Conservation (phyloP, 2,113 vertebrate genomes). For the Apodemus speciosus region DNA sequence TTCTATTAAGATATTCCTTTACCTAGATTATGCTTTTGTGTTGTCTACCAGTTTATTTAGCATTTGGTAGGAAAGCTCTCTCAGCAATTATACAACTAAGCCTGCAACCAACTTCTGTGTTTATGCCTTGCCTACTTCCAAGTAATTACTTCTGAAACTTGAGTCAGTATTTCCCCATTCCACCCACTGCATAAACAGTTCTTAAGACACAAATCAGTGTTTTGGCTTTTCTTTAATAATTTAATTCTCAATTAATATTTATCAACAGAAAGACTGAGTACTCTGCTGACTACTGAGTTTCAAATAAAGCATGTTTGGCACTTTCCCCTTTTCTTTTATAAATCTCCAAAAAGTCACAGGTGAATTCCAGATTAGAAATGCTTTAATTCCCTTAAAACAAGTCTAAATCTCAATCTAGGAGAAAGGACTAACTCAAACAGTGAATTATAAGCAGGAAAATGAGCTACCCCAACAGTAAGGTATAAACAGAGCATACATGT, state of each 20-base stretch:
- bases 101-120: not conserved
- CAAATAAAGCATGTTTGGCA: not conserved
- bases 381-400: not conserved
- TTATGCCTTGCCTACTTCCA: not conserved
- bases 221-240: constrained; percentile 27
- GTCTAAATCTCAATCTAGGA: not conserved
- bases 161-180: not conserved
- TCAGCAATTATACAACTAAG: not conserved
- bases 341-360: not conserved
- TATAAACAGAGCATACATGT: not conserved
- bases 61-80: not conserved
- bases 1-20: constrained; percentile 4
- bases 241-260: constrained; percentile 53
- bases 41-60: constrained; percentile 9
- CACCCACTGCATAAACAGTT: not conserved
- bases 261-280: not conserved
- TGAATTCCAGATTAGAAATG: not conserved
- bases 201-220: not conserved
- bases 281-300: not conserved
- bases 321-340: constrained; percentile 1
- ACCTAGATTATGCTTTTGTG: not conserved
- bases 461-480: too few relatives aligned
- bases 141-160: not conserved
- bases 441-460: not conserved
- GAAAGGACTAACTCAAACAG: not conserved